Evolutionary conservation across 53 echinoderm and acorn worm species (phyloP), one percentile per base, ranked within the genome.

Genomic region (Holothuria scabra): DNA sequence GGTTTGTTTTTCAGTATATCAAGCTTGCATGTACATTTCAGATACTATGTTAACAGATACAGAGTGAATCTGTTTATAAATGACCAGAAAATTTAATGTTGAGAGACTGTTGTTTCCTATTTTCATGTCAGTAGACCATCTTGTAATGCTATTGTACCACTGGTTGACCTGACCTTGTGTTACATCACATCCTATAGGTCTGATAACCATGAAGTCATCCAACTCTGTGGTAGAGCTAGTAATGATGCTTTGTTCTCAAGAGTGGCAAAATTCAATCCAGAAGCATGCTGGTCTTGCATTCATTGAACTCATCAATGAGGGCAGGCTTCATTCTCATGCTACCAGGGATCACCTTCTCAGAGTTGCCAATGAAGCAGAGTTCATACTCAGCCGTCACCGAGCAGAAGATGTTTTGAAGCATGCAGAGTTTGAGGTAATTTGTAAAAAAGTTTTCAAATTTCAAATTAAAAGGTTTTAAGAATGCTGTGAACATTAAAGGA

Each of bases 181-280:
- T 38, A 30, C n/a, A 69, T 26, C 13, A 59, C 57, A 19, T 49
- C 5, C n/a, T n/a, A n/a, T 76, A 99, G 99, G 99, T 57, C 90
- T 99, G 59, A 90, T 99, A 22, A 99, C 95, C 21, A 99, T 99
- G 99, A 99, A 99, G 56, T 99, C 99, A 19, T 99, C 99, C 66
- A 99, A 99, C 92, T 99, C 99, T 3, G 99, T 99, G 49, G 95
- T 99, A 19, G 99, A 99, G 80, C 84, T 99, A 8, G 99, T 99
- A 56, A 99, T 99, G 99, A 94, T 99, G 94, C 93, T 99, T 48
- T 99, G 99, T 81, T 99, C 99, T 10, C 99, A 99, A 86, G 99
- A 99, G 84, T 99, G 99, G 99, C 99, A 99, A 88, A 99, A 99
- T 83, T 99, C 99, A 52, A 99, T 99, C 35, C 99, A 99, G 90